These are phyloP conservation scores for Neotragus moschatus DNA, from an alignment of 2,113 vertebrate genomes.

Conservation along the genomic window DNA sequence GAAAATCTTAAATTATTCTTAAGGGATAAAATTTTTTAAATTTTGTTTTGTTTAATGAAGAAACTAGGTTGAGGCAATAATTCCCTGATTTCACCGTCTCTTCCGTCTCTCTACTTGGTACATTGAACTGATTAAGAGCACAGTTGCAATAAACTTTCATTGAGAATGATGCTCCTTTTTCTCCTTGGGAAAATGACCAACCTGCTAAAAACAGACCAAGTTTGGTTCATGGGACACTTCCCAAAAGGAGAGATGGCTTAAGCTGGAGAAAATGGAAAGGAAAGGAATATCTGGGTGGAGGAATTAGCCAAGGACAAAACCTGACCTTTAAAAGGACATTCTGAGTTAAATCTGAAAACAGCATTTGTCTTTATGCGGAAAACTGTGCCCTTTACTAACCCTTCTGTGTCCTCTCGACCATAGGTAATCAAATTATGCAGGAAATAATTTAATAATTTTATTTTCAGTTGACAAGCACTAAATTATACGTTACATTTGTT, in stretches of 20 bases:
- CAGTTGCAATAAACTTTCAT: neutral
- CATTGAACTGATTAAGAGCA: neutral
- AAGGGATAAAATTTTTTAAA: neutral
- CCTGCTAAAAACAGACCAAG: neutral
- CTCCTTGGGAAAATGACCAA: neutral
- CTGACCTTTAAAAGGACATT: neutral
- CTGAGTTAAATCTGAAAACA: neutral
- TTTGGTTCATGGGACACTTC: neutral
- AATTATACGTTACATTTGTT: neutral
- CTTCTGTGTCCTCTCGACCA: neutral
- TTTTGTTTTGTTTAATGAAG: neutral
- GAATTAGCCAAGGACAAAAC: neutral
- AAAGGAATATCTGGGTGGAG: neutral
- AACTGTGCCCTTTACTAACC: neutral
- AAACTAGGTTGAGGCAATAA: neutral
- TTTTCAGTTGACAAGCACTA: slow-evolving; percentile 46
- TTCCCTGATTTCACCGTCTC: neutral
- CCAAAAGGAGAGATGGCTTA: neutral
- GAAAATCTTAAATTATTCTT: neutral
- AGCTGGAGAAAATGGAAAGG: neutral
- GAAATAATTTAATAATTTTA: slow-evolving; percentile 35
- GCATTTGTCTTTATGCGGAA: neutral
- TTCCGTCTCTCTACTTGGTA: neutral
- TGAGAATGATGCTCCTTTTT: neutral
- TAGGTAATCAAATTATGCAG: neutral